Evolutionary conservation across 2,888 invertebrate genomes (phyloP), one percentile per base, ranked within the genome.

Genomic region (Drosophila colorata): DNA sequence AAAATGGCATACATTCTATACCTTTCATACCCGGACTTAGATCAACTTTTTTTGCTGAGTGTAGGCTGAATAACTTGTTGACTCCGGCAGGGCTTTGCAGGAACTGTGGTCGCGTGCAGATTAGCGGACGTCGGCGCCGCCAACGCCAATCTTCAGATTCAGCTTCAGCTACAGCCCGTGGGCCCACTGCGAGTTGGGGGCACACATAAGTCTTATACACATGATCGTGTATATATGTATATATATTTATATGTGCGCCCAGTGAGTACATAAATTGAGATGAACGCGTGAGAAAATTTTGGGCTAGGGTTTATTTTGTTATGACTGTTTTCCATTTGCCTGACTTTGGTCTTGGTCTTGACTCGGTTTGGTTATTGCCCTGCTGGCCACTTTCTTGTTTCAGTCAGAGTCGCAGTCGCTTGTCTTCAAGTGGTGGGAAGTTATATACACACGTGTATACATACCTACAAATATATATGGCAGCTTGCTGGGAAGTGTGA

Each of bases 231-330:
- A 53, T 5, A 47, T 37, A 40, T 16, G 55, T 11, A 16, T 43
- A 7, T 51, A 7, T 23, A 6, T 16, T 13, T 14, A 16, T 53
- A 35, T 49, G 55, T 68, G 66, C 37, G 59, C 61, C 65, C 69
- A 80, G 51, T 53, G 66, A 67, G 81, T 69, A 74, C 78, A 71
- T 87, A 81, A 87, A 78, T 79, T 66, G 70, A 85, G 86, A 81
- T 88, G 84, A 86, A 77, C 79, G 83, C 88, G 87, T 87, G 89
- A 84, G 87, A 89, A 86, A 81, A 74, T 84, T 71, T 85, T 74
- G 51, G 68, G 56, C 52, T 73, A 61, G 66, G 67, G 69, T 51
- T 65, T 58, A 60, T 53, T 80, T 70, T 82, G 67, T 73, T 86
- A 72, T 72, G 80, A 77, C 55, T 49, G 63, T 63, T 57, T 71